phyloP scores from a whole-genome alignment of 2,797 vertebrate genomes.

The Orestias chungarensis region DNA sequence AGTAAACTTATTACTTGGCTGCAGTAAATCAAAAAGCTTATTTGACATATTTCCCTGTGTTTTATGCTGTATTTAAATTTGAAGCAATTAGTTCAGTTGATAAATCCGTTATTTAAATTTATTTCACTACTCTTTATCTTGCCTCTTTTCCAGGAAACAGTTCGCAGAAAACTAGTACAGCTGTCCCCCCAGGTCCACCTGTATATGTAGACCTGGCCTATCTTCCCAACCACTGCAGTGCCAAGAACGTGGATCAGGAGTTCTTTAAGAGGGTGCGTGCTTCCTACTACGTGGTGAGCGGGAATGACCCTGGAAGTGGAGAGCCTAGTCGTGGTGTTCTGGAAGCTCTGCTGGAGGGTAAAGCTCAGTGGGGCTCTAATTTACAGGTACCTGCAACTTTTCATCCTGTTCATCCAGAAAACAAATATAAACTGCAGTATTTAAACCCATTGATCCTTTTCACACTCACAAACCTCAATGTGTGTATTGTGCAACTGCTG shows the following conservation, averaged over 20 bases:
- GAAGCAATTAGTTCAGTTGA: conserved; percentile 8
- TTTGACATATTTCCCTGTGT: too few species aligned
- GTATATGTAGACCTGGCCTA: conserved; percentile 98
- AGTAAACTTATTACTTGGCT: neutral
- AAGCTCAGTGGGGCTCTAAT: conserved; percentile 97
- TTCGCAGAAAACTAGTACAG: conserved; percentile 79
- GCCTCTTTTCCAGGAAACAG: conserved; percentile 70
- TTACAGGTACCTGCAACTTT: conserved; percentile 84
- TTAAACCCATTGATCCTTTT: neutral
- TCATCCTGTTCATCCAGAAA: too few species aligned
- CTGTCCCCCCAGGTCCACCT: conserved; percentile 82
- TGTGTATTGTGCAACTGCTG: neutral
- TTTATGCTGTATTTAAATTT: neutral
- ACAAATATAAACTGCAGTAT: neutral
- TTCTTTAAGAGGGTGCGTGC: conserved; percentile 96
- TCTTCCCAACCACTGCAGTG: conserved; percentile 98
- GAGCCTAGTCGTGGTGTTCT: conserved; percentile 94
- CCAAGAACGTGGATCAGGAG: conserved; percentile 97
- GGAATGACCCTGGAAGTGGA: conserved; percentile 91
- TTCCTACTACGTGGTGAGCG: conserved; percentile 95
- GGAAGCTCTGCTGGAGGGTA: conserved; percentile 94
- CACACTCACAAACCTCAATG: neutral
- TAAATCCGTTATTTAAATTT: neutral
- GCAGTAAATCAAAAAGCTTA: neutral
- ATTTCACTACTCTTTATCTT: neutral